A percentile compares a stretch with the other conserved stretches of the same genome.
These are phyloP conservation scores for Lynx canadensis DNA, from an alignment of 2,113 vertebrate species.

Conservation along the genomic window DNA sequence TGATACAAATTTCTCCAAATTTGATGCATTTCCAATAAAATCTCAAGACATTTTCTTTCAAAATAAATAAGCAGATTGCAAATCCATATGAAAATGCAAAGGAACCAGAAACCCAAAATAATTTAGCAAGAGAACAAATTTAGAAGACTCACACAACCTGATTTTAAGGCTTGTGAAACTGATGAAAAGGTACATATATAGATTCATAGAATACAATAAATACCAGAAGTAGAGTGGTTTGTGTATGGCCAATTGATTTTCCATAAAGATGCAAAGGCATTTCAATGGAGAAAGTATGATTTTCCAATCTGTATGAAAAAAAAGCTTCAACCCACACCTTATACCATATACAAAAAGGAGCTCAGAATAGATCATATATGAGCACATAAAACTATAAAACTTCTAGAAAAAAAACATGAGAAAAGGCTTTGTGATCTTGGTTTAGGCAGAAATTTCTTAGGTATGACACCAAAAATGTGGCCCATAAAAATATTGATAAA, in stretches of 20 bases:
- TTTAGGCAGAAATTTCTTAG: not conserved
- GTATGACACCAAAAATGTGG: not conserved
- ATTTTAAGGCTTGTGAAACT: not conserved
- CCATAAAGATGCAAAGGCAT: not conserved
- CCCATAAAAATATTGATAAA: not conserved
- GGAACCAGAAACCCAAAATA: not conserved
- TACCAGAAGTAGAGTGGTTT: not conserved
- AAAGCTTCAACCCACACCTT: not conserved
- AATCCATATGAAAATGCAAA: conserved; percentile 23
- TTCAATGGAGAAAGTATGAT: not conserved
- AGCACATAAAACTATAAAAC: not conserved
- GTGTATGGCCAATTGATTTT: not conserved
- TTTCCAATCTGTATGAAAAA: not conserved
- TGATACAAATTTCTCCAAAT: not conserved
- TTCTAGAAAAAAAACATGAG: not conserved
- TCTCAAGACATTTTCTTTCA: not conserved
- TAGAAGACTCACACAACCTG: not conserved
- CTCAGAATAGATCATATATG: not conserved
- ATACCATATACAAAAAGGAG: not conserved
- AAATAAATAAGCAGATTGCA: not conserved
- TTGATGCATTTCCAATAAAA: not conserved
- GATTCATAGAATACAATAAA: not conserved
- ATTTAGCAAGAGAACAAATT: not conserved
- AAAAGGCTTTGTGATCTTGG: not conserved
- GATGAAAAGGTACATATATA: not conserved